Evolutionary conservation across 2,888 invertebrate species (phyloP), one percentile per base, ranked within the genome.

Genomic region (Bembecia ichneumoniformis): DNA sequence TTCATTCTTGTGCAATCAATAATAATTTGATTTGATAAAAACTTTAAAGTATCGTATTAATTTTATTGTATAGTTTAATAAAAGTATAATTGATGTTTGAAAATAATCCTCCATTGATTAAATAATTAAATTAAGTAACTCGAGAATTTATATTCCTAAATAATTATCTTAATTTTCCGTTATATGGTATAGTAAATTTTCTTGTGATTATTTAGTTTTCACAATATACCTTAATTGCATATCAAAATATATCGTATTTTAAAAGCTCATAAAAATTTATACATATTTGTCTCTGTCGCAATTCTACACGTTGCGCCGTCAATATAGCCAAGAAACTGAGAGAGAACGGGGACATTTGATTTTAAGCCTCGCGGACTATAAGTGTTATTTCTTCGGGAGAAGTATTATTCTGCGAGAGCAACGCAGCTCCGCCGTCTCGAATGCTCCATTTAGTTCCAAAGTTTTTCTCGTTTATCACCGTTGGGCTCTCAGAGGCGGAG

Each of bases 391-490:
- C 84, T 84, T 76, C 67, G 77, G 65, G 78, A 80, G 82, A 84
- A 82, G 84, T 86, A 87, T 84, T 87, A 87, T 87, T 83, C 84
- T 82, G 75, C 80, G 80, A 77, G 80, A 82, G 79, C 77, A 80
- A 77, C 80, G 80, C 75, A 75, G 78, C 82, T 77, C 75, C 79
- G 76, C 73, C 86, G 82, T 81, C 81, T 83, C 83, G 82, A 87
- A 84, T 83, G 83, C 86, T 84, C 87, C 87, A 86, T 87, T 87
- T 84, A 87, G 86, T 84, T 84, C 78, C 83, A 83, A 87, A 87
- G 86, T 86, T 87, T 87, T 87, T 87, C 87, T 84, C 87, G 87
- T 87, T 87, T 87, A 87, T 87, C 87, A 84, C 84, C 84, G 86
- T 77, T 83, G 83, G 84, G 82, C 79, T 82, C 83, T 82, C 82